Base-by-base conservation (phyloP, 92 coral and sea anemone genomes). In the Heliopora coerulea region DNA sequence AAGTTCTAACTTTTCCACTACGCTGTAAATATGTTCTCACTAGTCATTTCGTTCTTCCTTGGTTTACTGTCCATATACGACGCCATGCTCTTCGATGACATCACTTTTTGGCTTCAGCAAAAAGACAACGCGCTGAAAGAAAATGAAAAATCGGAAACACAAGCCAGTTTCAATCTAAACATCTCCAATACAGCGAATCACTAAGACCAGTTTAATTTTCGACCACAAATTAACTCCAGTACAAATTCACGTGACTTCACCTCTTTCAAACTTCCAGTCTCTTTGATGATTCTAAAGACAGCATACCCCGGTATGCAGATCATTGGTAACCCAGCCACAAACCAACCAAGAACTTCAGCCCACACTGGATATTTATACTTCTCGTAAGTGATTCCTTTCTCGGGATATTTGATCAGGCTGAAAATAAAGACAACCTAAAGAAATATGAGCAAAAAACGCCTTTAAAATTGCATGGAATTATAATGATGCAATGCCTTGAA, bases 281-380 rank as follows among this genome's bases (percentile, higher is more conserved):
- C 67, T 63, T 68, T 68, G 23, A 77, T 48, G 40, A 86, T 62
- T 44, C 82, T 84, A 60, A 76, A 89, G n/a, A 84, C 9, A 30
- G 89, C 88, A 4, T 81, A 75, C 42, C 65, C 67, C 50, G 96
- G 97, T 9, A 91, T 76, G 44, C 76, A 72, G 15, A 88, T 61
- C 81, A 91, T 84, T 19, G 97, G 90, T 5, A 74, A 65, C 12
- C 82, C 75, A 3, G 91, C 88, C 12, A 91, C 69, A 10, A 89
- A 73, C 97, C 97, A 91, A 0, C 97, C 97, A 15, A 89, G 27
- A 8, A 66, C 88, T 75, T 91, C 89, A 18, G 87, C 89, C 96
- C 91, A 91, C 0, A 46, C 62, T 1, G 96, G 97, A 25, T 89
- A 91, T 27, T 60, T 50, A 52, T 72, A 63, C 3, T 78, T 85